phyloP scores from a whole-genome alignment of 2,888 invertebrate species.

The Parnassius apollo region DNA sequence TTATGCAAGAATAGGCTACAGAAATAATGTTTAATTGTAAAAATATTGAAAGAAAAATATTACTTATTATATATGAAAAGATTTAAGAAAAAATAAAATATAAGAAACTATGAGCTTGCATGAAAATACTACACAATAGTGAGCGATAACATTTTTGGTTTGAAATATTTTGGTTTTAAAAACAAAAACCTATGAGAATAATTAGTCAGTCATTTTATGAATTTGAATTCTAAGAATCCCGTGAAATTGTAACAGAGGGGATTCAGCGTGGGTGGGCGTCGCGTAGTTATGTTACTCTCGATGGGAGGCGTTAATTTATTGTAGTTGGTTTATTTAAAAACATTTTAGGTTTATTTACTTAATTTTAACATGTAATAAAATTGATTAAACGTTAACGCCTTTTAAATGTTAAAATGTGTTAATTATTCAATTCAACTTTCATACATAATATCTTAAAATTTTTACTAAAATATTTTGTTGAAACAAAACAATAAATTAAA shows the following conservation, averaged over 20 bases:
- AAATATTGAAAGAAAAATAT: too few relatives aligned
- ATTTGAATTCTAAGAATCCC: constrained; percentile 57
- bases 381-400: not conserved
- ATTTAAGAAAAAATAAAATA: too few relatives aligned
- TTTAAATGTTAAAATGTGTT: too few relatives aligned
- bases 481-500: too few relatives aligned
- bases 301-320: constrained; percentile 76
- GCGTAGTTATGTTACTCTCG: constrained; percentile 50
- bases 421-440: too few relatives aligned
- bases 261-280: constrained; percentile 64
- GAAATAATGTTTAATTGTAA: too few relatives aligned
- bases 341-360: constrained; percentile 35
- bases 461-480: too few relatives aligned
- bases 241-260: constrained; percentile 58
- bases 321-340: constrained; percentile 40
- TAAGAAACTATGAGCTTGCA: too few relatives aligned
- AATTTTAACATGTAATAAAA: constrained; percentile 26
- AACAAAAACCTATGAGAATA: constrained; percentile 30
- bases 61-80: too few relatives aligned
- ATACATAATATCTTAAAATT: too few relatives aligned
- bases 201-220: constrained; percentile 46
- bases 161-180: constrained; percentile 11
- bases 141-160: constrained; percentile 1
- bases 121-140: too few relatives aligned
- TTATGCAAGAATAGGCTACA: too few relatives aligned